Conservation (phyloP, 2,888 invertebrate genomes). For the Atrina japonica region DNA sequence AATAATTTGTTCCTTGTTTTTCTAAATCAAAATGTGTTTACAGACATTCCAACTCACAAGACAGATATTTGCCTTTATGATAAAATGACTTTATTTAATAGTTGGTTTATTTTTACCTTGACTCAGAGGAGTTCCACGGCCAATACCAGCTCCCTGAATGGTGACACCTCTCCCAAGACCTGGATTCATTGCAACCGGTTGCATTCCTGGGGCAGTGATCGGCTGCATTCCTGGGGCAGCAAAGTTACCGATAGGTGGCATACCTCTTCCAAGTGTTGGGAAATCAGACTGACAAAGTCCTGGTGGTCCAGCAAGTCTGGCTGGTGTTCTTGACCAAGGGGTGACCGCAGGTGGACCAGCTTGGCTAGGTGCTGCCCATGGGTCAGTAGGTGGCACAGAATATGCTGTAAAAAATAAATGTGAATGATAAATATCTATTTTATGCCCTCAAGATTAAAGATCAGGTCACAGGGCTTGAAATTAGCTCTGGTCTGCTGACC, state of each 20-base stretch:
- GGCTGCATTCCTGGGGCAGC: conserved; percentile 17
- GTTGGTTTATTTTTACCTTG: neutral
- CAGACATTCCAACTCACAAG: too few relatives aligned
- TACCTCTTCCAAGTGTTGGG: conserved; percentile 32
- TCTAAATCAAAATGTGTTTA: too few relatives aligned
- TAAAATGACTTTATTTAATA: too few relatives aligned
- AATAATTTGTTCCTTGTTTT: too few relatives aligned
- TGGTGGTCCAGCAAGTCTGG: conserved; percentile 1
- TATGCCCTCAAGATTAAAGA: too few relatives aligned
- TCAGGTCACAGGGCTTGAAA: too few relatives aligned
- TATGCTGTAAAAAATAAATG: neutral
- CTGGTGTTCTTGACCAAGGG: conserved; percentile 5
- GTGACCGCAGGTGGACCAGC: neutral
- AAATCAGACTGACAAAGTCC: conserved; percentile 7
- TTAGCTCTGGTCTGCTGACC: too few relatives aligned
- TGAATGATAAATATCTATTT: too few relatives aligned
- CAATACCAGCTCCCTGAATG: conserved; percentile 10
- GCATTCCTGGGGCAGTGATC: conserved; percentile 2
- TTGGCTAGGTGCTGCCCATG: conserved; percentile 16
- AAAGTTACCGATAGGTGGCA: conserved; percentile 17
- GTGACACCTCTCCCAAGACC: conserved; percentile 8
- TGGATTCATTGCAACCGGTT: neutral
- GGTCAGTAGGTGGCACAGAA: conserved; percentile 13
- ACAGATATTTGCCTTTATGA: too few relatives aligned
- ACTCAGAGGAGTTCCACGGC: conserved; percentile 3